Percentiles rank a stretch among this genome's conserved stretches.
Conservation (phyloP, 2,888 invertebrate species). For the Mycalesis mineus region DNA sequence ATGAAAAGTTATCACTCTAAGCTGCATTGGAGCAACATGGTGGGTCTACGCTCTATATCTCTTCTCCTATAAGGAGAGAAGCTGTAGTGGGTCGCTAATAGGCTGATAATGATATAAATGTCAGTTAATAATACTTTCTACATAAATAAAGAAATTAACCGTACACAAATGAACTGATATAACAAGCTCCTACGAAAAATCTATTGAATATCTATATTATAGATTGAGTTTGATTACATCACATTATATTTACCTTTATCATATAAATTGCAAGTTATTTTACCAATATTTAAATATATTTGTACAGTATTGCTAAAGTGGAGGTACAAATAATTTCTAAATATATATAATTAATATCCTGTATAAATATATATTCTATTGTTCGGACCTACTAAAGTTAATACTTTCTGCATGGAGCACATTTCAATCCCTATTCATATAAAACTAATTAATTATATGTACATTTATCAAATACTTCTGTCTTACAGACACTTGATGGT, state of each 20-base stretch:
- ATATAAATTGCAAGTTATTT: conserved; percentile 12
- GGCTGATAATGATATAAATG: too few species aligned
- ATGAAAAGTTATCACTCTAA: too few species aligned
- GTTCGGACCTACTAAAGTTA: conserved; percentile 31
- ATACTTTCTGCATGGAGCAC: conserved; percentile 25
- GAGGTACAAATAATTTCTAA: conserved; percentile 33
- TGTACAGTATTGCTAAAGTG: conserved; percentile 30
- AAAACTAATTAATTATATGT: conserved; percentile 21
- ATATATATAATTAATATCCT: conserved; percentile 31
- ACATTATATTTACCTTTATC: conserved; percentile 19
- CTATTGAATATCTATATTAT: too few species aligned
- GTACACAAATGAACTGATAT: conserved; percentile 16
- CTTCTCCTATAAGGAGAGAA: too few species aligned
- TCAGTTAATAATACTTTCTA: too few species aligned
- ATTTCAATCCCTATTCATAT: conserved; percentile 23
- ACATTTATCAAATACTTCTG: conserved; percentile 30
- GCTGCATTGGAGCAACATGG: too few species aligned
- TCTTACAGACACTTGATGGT: conserved; percentile 31
- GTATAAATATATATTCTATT: conserved; percentile 39
- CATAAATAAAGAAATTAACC: too few species aligned
- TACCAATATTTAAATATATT: conserved; percentile 25
- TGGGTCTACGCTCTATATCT: too few species aligned
- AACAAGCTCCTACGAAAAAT: too few species aligned
- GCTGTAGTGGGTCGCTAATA: too few species aligned
- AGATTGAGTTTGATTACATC: conserved; percentile 22